Percentiles rank a stretch among this genome's conserved stretches.
Evolutionary conservation across 2,797 vertebrate species (phyloP).

Genomic region (Enteromius thamalakanensis): DNA sequence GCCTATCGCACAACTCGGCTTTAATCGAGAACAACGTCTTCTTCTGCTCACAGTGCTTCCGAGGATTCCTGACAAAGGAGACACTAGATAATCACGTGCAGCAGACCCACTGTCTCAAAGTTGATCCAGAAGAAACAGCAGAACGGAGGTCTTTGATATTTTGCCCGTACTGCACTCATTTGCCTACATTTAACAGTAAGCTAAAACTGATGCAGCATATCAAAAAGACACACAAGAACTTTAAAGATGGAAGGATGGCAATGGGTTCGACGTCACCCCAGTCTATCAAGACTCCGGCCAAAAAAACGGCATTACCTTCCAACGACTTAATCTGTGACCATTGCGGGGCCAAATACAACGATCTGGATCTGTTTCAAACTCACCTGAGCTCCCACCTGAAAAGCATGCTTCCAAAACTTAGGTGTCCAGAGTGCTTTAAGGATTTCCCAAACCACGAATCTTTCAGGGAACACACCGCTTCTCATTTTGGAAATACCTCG

Average conservation of each 20-base stretch:
- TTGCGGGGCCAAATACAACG: slow-evolving; percentile 96
- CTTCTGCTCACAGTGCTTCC: slow-evolving; percentile 43
- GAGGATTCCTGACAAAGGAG: slow-evolving; percentile 41
- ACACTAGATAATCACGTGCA: slow-evolving; percentile 30
- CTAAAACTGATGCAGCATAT: slow-evolving; percentile 32
- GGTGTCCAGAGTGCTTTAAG: slow-evolving; percentile 97
- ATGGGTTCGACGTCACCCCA: background rate
- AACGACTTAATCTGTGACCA: slow-evolving; percentile 98
- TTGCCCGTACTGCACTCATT: slow-evolving; percentile 25
- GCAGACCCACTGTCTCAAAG: slow-evolving; percentile 10
- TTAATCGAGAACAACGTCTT: slow-evolving; percentile 41
- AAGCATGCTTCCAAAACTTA: slow-evolving; percentile 88
- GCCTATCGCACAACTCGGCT: slow-evolving; percentile 20
- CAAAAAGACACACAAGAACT: slow-evolving; percentile 29
- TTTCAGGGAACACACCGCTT: slow-evolving; percentile 93
- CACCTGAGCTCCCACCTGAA: slow-evolving; percentile 97
- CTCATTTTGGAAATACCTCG: slow-evolving; percentile 96
- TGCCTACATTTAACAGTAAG: slow-evolving; percentile 13
- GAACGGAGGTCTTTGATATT: slow-evolving; percentile 22
- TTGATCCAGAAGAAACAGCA: slow-evolving; percentile 2
- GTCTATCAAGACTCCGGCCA: background rate
- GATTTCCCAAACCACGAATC: slow-evolving; percentile 97
- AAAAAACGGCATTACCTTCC: slow-evolving; percentile 73
- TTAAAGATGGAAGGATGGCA: background rate
- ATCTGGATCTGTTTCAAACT: slow-evolving; percentile 95